phyloP scores from a whole-genome alignment of 2,888 invertebrate species.

The Agrotis ipsilon region DNA sequence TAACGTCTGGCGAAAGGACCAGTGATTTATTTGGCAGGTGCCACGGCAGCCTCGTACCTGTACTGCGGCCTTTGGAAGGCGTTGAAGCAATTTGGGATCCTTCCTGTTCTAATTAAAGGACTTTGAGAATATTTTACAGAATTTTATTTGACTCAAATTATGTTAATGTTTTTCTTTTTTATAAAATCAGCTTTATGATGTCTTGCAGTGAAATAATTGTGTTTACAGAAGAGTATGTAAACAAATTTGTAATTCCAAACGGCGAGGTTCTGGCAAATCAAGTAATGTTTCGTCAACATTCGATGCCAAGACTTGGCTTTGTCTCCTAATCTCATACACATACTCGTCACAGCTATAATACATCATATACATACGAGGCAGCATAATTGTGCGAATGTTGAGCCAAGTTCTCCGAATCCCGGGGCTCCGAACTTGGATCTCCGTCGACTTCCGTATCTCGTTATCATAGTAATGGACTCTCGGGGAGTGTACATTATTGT shows the following conservation, averaged over 20 bases:
- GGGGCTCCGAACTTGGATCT: constrained; percentile 64
- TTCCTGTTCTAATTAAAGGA: constrained; percentile 60
- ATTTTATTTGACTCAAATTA: constrained; percentile 21
- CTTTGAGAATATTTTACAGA: constrained; percentile 32
- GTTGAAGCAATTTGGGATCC: constrained; percentile 51
- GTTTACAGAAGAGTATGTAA: background rate
- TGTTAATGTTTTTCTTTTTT: constrained; percentile 1
- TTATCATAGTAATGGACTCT: constrained; percentile 83
- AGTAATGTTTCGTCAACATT: background rate
- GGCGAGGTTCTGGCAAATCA: background rate
- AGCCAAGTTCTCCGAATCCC: constrained; percentile 60
- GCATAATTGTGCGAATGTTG: constrained; percentile 64
- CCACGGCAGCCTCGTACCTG: constrained; percentile 36
- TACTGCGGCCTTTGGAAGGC: constrained; percentile 42
- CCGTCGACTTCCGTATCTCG: constrained; percentile 70
- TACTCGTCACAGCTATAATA: constrained; percentile 39
- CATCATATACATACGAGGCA: constrained; percentile 40
- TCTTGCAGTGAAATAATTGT: background rate
- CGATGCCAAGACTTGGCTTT: constrained; percentile 40
- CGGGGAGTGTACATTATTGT: constrained; percentile 73
- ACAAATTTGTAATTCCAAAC: background rate
- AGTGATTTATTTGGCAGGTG: constrained; percentile 64
- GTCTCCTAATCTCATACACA: constrained; percentile 32
- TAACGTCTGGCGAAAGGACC: constrained; percentile 56
- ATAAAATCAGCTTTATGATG: background rate